A percentile compares a stretch with the other conserved stretches of the same genome.
Evolutionary conservation across 2,113 vertebrate species (phyloP).

Genomic region (Clarias batrachus): DNA sequence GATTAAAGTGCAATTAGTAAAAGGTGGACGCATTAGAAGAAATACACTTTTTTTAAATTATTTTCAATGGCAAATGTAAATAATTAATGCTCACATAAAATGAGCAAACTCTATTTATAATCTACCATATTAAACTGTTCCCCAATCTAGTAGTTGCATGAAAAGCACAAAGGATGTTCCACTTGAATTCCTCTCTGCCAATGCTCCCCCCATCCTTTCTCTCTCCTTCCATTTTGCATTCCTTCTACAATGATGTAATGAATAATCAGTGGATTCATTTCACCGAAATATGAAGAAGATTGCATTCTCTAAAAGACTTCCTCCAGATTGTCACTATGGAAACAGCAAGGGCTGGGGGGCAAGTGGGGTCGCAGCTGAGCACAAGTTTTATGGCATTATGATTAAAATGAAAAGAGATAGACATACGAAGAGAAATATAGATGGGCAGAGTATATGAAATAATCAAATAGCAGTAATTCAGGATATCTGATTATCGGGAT

Average conservation of each 20-base stretch:
- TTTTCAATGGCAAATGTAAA: neutral
- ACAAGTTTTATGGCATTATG: conserved; percentile 47
- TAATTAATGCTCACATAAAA: neutral
- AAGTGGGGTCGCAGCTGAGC: neutral
- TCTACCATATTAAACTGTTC: neutral
- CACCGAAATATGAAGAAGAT: conserved; percentile 31
- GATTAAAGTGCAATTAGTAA: no score
- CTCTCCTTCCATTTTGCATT: conserved; percentile 32
- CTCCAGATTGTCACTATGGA: conserved; percentile 48
- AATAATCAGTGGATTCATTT: conserved; percentile 51
- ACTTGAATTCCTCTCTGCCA: neutral
- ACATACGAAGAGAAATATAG: conserved; percentile 41
- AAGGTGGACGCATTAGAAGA: no score
- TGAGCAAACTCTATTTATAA: neutral
- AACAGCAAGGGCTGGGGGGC: conserved; percentile 38
- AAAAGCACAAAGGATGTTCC: neutral
- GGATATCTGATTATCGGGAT: neutral
- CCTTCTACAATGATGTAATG: conserved; percentile 47
- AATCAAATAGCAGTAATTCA: neutral
- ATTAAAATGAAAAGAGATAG: conserved; percentile 36
- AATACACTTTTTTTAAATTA: neutral
- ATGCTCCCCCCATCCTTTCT: neutral
- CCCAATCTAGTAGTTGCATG: neutral
- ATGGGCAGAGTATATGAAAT: conserved; percentile 13
- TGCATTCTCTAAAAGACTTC: conserved; percentile 49